Base-by-base conservation (phyloP, 2,797 vertebrate species). In the Tragopan temminckii region DNA sequence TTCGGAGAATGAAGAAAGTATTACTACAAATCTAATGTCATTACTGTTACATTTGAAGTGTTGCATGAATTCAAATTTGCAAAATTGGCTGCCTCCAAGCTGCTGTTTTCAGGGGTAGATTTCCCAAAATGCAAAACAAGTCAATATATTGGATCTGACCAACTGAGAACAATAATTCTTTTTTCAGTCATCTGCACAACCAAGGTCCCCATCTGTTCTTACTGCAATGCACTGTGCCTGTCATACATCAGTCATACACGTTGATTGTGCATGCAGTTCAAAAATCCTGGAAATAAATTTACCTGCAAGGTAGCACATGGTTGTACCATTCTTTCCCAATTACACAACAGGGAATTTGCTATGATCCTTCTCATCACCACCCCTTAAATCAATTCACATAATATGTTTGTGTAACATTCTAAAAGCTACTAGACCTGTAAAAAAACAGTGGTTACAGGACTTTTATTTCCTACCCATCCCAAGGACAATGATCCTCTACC, bases 191-290 rank as follows among this genome's bases (percentile, higher is more conserved):
- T 35, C 23, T 57, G 7, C 57, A 58, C 4, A 85, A 40, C 3
- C 6, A 40, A 40, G 19, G 33, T 57, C 89, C 89, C 36, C 45
- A 4, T 82, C 33, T 76, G 20, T 84, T 78, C 20, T 21, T 78
- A 33, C 31, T 46, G 27, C 40, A 71, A 43, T 21, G 53, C 11
- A 68, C 52, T n/a, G 3, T 27, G 5, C 35, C 40, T 40, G 8
- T 75, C 45, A 63, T 12, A 67, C 4, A 29, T 14, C 0, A 0
- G 20, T 71, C 43, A 38, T 18, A 21, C 1, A 29, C 3, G 9
- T 18, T 36, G 14, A 23, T 40, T 53, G 16, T 29, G 11, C 13
- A 35, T 8, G 5, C 43, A 64, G 21, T 79, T 5, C 8, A 36
- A 43, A 91, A 85, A 36, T 31, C 3, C 2, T 18, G 59, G 58